These are phyloP conservation scores for Dendroctonus valens DNA, from an alignment of 1,140 invertebrate genomes.

Conservation along the genomic window DNA sequence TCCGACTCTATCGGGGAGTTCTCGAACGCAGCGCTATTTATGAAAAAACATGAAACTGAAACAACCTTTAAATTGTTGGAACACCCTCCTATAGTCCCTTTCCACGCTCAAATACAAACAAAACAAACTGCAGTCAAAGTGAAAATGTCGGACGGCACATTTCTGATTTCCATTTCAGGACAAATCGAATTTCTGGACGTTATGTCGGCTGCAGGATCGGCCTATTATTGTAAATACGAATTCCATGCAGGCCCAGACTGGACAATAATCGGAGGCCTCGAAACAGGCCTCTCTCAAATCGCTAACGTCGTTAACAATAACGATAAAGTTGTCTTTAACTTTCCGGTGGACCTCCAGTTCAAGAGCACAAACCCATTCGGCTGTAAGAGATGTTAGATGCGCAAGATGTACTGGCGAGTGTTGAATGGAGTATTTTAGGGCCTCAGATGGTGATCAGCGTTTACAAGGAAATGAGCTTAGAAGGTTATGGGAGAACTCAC, in stretches of 20 bases:
- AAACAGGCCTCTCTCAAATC: conserved; percentile 46
- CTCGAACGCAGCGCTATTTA: no score
- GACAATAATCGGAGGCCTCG: conserved; percentile 46
- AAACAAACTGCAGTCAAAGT: no score
- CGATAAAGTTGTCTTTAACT: conserved; percentile 46
- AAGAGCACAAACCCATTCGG: conserved; percentile 48
- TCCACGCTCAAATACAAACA: no score
- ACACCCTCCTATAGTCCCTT: no score
- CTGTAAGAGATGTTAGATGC: conserved; percentile 39
- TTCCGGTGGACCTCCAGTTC: conserved; percentile 46
- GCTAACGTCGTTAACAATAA: conserved; percentile 45
- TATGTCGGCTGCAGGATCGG: conserved; percentile 39
- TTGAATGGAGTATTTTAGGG: conserved; percentile 38
- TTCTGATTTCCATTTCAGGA: conserved; percentile 44
- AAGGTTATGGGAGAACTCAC: conserved; percentile 47
- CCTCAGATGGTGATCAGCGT: conserved; percentile 49
- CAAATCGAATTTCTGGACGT: conserved; percentile 46
- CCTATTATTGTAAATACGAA: conserved; percentile 49
- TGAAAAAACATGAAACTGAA: no score
- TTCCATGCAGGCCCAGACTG: conserved; percentile 47
- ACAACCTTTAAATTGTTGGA: no score
- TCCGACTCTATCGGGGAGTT: no score
- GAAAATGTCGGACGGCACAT: conserved; percentile 19
- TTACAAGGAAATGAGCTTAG: conserved; percentile 42
- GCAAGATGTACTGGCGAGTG: neutral